Evolutionary conservation across 2,888 invertebrate genomes (phyloP), one percentile per base, ranked within the genome.

Genomic region (Macrosiphum euphorbiae): DNA sequence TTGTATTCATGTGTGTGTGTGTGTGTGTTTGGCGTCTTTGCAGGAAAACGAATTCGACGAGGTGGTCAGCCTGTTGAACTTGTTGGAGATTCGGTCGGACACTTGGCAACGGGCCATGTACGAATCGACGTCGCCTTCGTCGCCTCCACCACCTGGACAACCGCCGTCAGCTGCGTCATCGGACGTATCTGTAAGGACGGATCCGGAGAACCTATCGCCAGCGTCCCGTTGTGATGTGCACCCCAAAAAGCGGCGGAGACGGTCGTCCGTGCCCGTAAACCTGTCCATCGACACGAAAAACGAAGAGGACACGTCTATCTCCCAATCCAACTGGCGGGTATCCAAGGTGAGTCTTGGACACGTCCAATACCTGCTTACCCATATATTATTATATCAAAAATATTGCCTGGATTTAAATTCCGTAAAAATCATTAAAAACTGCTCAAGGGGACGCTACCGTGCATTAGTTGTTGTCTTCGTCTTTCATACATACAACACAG

Each of bases 71-170:
- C 96, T 98, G 94, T 97, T 98, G 96, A 97, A 98, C 96, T 96
- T 98, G 95, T 96, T 98, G 95, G 98, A 98, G 96, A 98, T 98
- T 95, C 98, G 98, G 96, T 98, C 98, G 95, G 98, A 98, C 95
- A 95, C 96, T 52, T 96, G 95, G 95, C 92, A 91, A 10, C 61
- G 94, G 16, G 92, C 78, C 28, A 55, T 58, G 92, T 94, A 90
- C 85, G 93, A 67, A 26, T 94, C 93, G 26, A 50, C 92, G 28
- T 88, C 92, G 35, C 28, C 92, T 47, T 35, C 92, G 35, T 61
- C 93, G 8, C 93, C 85, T 20, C 88, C 61, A 28, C 92, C 78
- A 28, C 44, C 52, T 52, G 86, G 41, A 16, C 93, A 44, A 44
- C 88, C 86, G 11, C 50, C 91, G 67, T 87, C 93, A 35, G 67